Percentiles rank a stretch among this genome's conserved stretches.
phyloP scores from a whole-genome alignment of 1,140 invertebrate genomes.

The Coboldia fuscipes region DNA sequence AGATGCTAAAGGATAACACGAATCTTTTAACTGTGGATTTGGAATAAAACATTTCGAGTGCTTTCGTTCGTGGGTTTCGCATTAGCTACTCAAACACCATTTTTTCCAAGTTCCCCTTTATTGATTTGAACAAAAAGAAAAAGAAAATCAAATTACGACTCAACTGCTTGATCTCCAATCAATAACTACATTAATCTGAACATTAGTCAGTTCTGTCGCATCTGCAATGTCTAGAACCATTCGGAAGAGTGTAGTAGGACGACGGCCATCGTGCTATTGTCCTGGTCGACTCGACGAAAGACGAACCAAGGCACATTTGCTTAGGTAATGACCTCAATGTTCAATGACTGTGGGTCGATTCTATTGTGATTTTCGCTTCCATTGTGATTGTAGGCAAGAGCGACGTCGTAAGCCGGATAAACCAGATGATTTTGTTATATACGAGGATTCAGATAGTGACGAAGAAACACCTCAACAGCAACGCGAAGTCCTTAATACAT shows the following conservation, averaged over 20 bases:
- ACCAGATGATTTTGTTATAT: constrained; percentile 71
- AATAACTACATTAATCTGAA: too few relatives aligned
- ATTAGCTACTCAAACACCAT: too few relatives aligned
- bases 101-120: too few relatives aligned
- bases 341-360: not conserved
- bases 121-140: too few relatives aligned
- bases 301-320: constrained; percentile 34
- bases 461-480: constrained; percentile 47
- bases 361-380: not conserved
- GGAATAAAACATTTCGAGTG: too few relatives aligned
- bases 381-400: constrained; percentile 27
- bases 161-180: too few relatives aligned
- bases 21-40: too few relatives aligned
- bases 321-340: constrained; percentile 20
- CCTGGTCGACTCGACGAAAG: constrained; percentile 47
- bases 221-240: constrained; percentile 23
- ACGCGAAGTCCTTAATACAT: constrained; percentile 49
- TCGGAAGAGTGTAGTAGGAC: constrained; percentile 26
- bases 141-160: too few relatives aligned
- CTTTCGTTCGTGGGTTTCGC: too few relatives aligned
- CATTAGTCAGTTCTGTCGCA: too few relatives aligned
- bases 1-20: too few relatives aligned
- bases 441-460: constrained; percentile 67
- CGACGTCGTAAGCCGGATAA: constrained; percentile 60
- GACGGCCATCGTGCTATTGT: constrained; percentile 47